phyloP scores from a whole-genome alignment of 2,113 vertebrate species.

The Spheniscus mendiculus region DNA sequence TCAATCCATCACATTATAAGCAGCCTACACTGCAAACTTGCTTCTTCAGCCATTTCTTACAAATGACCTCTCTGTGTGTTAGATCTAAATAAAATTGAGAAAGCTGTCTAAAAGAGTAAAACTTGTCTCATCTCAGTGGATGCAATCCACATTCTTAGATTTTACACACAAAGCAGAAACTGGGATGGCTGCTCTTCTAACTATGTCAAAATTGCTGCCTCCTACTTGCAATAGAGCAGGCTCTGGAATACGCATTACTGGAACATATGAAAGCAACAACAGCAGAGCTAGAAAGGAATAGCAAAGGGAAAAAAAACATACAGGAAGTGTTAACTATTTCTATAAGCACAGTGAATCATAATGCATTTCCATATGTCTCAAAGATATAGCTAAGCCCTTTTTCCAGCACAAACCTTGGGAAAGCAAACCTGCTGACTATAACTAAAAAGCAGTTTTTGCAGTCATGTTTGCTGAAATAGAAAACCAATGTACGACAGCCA shows the following conservation, averaged over 20 bases:
- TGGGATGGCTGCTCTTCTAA: background rate
- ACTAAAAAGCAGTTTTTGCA: constrained; percentile 16
- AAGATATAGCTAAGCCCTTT: background rate
- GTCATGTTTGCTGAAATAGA: constrained; percentile 1
- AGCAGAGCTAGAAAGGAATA: background rate
- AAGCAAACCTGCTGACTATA: constrained; percentile 12
- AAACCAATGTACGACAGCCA: background rate
- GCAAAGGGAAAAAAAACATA: background rate
- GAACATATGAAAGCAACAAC: background rate
- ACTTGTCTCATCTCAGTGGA: background rate
- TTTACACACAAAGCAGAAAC: background rate
- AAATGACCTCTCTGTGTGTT: background rate
- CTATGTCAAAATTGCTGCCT: background rate
- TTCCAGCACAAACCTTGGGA: background rate
- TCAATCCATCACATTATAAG: background rate
- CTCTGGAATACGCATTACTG: background rate
- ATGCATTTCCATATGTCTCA: background rate
- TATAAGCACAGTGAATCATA: background rate
- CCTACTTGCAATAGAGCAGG: background rate
- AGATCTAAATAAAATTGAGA: background rate
- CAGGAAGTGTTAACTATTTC: background rate
- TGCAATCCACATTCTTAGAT: background rate
- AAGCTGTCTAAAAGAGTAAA: background rate
- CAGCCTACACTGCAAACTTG: background rate
- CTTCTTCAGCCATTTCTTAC: background rate